These are phyloP conservation scores for Miniopterus natalensis DNA, from an alignment of 2,113 vertebrate genomes.

Conservation along the genomic window DNA sequence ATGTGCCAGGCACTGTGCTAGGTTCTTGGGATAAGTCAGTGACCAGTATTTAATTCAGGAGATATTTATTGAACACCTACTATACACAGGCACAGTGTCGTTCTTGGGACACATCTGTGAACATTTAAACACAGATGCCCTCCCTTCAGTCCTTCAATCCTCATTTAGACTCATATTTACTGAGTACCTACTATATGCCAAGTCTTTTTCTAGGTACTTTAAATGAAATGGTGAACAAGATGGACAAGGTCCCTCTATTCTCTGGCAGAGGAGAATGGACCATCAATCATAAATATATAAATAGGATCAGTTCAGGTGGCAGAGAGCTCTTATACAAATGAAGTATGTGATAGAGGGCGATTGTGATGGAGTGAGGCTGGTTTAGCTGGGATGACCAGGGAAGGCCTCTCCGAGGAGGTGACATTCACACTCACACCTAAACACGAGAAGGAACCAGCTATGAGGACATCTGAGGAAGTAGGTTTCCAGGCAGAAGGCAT, in stretches of 20 bases:
- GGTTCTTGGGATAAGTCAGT: neutral
- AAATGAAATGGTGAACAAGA: neutral
- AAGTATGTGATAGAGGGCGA: neutral
- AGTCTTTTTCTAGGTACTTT: neutral
- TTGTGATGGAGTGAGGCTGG: neutral
- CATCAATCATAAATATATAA: neutral
- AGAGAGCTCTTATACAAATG: accelerated
- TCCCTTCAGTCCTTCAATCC: neutral
- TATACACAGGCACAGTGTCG: neutral
- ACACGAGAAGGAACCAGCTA: neutral
- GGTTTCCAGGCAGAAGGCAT: neutral
- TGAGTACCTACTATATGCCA: neutral
- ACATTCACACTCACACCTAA: too few relatives aligned
- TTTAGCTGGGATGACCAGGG: neutral
- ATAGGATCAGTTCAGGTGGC: neutral
- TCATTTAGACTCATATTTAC: neutral
- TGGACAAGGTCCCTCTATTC: neutral
- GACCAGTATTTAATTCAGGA: neutral
- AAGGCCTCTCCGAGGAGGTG: neutral
- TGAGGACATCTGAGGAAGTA: neutral
- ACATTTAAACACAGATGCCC: neutral
- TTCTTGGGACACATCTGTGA: neutral
- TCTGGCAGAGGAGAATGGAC: neutral
- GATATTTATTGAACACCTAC: neutral
- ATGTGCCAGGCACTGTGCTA: neutral